Evolutionary conservation across 2,888 invertebrate genomes (phyloP).

Genomic region (Apamea sordens): DNA sequence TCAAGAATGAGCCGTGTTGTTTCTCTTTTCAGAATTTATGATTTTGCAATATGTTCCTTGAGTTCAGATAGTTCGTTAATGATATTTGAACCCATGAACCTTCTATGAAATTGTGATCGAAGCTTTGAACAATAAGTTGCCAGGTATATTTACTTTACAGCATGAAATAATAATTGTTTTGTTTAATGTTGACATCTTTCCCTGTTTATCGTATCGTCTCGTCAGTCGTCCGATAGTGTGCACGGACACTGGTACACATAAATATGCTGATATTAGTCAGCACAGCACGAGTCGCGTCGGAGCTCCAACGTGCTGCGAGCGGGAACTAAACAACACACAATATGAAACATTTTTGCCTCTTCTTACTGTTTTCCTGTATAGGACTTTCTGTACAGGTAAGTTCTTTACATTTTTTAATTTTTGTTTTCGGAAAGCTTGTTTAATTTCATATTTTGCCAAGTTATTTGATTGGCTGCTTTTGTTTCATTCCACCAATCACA

Average conservation of each 20-base stretch:
- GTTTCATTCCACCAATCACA: not conserved
- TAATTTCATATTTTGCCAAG: not conserved
- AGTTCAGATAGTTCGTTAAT: not conserved
- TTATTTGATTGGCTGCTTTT: not conserved
- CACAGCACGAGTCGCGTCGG: conserved; percentile 32
- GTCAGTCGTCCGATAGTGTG: conserved; percentile 35
- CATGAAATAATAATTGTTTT: not conserved
- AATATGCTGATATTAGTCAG: conserved; percentile 45
- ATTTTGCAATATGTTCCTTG: not conserved
- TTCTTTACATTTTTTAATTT: conserved; percentile 23
- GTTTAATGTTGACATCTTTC: not conserved
- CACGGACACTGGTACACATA: conserved; percentile 44
- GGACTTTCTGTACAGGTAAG: conserved; percentile 72
- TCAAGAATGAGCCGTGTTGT: not conserved
- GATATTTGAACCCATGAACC: not conserved
- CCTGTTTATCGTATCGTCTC: conserved; percentile 39
- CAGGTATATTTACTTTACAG: not conserved
- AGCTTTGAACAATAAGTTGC: not conserved
- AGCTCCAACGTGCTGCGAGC: conserved; percentile 14
- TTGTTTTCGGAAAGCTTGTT: not conserved
- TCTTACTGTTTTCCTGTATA: conserved; percentile 63
- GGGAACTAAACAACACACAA: conserved; percentile 13
- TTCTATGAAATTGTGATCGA: not conserved
- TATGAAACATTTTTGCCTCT: conserved; percentile 53
- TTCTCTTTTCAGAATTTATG: not conserved